phyloP scores from a whole-genome alignment of 2,797 vertebrate genomes.

The Thunnus albacares region DNA sequence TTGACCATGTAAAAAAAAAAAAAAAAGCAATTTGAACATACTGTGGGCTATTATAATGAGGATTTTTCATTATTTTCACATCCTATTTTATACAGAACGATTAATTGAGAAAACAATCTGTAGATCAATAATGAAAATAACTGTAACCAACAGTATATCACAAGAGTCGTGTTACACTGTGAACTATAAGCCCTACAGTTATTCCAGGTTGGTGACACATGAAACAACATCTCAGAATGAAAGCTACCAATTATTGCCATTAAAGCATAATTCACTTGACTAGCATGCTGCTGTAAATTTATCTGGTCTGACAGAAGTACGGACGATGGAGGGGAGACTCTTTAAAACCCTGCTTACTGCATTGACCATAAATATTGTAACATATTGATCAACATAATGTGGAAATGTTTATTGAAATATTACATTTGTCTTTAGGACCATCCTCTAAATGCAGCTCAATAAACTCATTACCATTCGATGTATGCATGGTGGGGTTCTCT shows the following conservation, averaged over 20 bases:
- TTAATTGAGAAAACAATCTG: neutral
- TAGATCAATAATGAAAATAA: neutral
- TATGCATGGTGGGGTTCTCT: neutral
- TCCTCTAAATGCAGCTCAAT: constrained; percentile 20
- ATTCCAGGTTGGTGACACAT: neutral
- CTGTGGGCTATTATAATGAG: no score
- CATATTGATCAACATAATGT: constrained; percentile 1
- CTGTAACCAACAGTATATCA: neutral
- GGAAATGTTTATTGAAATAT: neutral
- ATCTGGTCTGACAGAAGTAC: neutral
- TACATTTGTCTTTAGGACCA: constrained; percentile 20
- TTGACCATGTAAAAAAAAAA: no score
- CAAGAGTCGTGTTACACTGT: neutral
- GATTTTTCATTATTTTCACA: no score
- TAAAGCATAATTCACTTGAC: neutral
- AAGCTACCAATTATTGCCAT: neutral
- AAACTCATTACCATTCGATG: constrained; percentile 2
- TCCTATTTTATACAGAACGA: neutral
- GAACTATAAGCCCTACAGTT: neutral
- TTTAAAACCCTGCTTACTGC: constrained; percentile 1
- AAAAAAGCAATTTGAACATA: no score
- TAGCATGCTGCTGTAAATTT: neutral
- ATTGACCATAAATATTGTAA: constrained; percentile 18
- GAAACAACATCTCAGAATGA: neutral
- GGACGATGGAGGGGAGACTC: neutral